These are phyloP conservation scores for Archips xylosteana DNA, from an alignment of 2,888 invertebrate genomes.

Conservation along the genomic window DNA sequence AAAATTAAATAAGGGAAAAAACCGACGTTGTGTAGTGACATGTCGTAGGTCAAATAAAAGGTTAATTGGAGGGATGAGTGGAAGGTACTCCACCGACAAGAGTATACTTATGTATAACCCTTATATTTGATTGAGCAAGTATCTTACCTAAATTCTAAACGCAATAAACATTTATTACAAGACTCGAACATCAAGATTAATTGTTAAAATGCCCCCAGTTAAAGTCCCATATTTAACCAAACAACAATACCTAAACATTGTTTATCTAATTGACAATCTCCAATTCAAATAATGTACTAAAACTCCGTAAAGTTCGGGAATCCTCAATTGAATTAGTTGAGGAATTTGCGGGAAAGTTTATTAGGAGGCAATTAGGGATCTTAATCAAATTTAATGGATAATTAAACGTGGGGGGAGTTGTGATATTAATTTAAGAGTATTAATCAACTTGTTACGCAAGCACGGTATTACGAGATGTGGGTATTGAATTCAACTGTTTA, in stretches of 20 bases:
- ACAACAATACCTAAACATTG: conserved; percentile 18
- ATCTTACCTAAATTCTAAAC: not conserved
- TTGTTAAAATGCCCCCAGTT: not conserved
- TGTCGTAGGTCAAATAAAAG: too few species aligned
- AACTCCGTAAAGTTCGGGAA: conserved; percentile 9
- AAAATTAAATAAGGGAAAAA: too few species aligned
- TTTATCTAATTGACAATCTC: conserved; percentile 24
- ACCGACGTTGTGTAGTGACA: too few species aligned
- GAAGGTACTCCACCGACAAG: too few species aligned
- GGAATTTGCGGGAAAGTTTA: conserved; percentile 15
- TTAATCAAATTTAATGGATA: conserved; percentile 7
- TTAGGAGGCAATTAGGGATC: conserved; percentile 15
- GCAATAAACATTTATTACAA: not conserved
- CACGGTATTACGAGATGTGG: too few species aligned
- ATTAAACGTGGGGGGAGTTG: not conserved
- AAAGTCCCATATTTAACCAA: not conserved
- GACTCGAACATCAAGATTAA: not conserved
- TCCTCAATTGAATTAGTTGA: conserved; percentile 13
- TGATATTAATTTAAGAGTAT: not conserved
- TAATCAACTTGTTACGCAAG: too few species aligned
- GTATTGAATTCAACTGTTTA: too few species aligned
- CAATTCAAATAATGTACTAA: conserved; percentile 25
- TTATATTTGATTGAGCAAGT: too few species aligned
- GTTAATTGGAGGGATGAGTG: too few species aligned
- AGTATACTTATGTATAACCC: too few species aligned